phyloP scores from a whole-genome alignment of 2,113 vertebrate species.

The Saguinus midas region DNA sequence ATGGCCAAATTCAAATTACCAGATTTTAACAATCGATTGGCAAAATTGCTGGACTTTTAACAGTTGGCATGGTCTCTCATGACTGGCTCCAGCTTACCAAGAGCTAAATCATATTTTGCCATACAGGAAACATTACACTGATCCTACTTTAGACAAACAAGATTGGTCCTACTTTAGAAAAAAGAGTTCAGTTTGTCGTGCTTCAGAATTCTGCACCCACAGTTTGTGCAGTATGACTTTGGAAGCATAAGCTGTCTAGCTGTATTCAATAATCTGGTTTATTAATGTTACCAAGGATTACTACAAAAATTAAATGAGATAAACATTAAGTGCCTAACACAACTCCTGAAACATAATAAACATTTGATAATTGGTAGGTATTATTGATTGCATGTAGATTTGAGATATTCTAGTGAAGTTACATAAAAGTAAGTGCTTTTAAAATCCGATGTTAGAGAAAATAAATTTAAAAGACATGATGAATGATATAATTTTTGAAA shows the following conservation, averaged over 20 bases:
- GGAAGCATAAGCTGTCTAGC: background rate
- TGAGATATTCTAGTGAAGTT: background rate
- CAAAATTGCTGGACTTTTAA: background rate
- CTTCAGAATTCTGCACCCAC: background rate
- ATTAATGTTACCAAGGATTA: background rate
- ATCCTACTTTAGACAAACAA: background rate
- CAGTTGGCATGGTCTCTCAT: background rate
- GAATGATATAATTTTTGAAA: background rate
- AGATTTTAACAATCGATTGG: background rate
- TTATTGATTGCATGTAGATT: background rate
- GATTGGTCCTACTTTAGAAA: background rate
- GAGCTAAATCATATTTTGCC: background rate
- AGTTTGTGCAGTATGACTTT: constrained; percentile 13
- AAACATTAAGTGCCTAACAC: background rate
- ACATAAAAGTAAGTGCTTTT: background rate
- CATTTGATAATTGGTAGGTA: background rate
- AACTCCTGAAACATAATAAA: background rate
- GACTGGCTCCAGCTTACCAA: background rate
- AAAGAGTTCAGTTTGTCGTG: background rate
- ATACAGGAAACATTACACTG: background rate
- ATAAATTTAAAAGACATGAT: background rate
- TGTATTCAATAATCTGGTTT: background rate
- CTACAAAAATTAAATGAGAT: constrained; percentile 35
- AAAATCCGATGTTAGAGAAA: background rate
- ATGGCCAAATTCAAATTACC: background rate